Conservation (phyloP, 2,113 vertebrate species). For the Vombatus ursinus region DNA sequence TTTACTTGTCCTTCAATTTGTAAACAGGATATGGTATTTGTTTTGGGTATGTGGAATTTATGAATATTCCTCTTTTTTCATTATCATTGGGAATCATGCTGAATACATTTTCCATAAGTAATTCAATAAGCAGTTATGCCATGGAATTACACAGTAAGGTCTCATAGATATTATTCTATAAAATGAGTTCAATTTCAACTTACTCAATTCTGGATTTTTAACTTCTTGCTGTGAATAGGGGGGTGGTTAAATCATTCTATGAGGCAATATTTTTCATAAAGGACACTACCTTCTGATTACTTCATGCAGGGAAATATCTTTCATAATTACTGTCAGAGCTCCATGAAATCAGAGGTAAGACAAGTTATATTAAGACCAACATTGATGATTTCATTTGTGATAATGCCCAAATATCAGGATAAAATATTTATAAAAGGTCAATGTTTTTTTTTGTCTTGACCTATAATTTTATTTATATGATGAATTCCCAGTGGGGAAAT, state of each 20-base stretch:
- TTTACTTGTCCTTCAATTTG: constrained; percentile 30
- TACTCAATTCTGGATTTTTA: background rate
- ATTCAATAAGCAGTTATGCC: constrained; percentile 38
- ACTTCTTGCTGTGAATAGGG: background rate
- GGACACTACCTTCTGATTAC: constrained; percentile 61
- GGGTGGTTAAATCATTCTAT: background rate
- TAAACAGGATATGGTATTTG: background rate
- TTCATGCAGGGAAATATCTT: background rate
- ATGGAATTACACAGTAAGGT: background rate
- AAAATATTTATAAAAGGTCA: too few species aligned
- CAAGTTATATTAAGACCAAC: too few species aligned
- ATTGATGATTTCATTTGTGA: too few species aligned
- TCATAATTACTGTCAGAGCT: too few species aligned
- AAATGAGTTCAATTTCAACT: constrained; percentile 29
- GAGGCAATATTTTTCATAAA: background rate
- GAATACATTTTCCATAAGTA: background rate
- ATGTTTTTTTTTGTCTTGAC: too few species aligned
- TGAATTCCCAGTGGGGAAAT: too few species aligned
- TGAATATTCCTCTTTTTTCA: constrained; percentile 19
- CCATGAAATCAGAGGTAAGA: too few species aligned
- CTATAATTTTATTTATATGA: too few species aligned
- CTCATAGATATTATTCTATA: constrained; percentile 41
- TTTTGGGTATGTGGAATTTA: background rate
- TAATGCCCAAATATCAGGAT: too few species aligned
- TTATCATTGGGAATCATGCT: constrained; percentile 38